phyloP scores from a whole-genome alignment of 2,113 vertebrate genomes.

The Raja brachyura region DNA sequence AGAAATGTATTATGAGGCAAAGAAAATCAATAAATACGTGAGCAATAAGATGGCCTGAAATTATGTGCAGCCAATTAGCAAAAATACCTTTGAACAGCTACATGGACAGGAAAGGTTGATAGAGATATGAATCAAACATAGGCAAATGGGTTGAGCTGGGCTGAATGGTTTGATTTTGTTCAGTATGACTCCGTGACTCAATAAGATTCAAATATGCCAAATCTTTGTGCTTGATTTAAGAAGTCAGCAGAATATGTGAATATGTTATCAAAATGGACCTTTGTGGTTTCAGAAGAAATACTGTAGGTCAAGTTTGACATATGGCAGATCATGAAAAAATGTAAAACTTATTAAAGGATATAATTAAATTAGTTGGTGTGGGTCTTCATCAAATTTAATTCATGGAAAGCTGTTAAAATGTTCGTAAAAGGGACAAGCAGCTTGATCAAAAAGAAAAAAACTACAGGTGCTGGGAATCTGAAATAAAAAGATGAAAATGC shows the following conservation, averaged over 20 bases:
- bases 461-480: too few relatives aligned
- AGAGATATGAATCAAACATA: too few relatives aligned
- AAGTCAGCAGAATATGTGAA: not conserved
- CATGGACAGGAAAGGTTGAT: too few relatives aligned
- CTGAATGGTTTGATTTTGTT: too few relatives aligned
- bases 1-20: not conserved
- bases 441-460: not conserved
- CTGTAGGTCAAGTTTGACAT: not conserved
- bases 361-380: not conserved
- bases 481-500: too few relatives aligned
- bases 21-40: not conserved
- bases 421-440: not conserved
- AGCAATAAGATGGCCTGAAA: not conserved
- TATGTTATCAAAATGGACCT: not conserved
- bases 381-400: not conserved
- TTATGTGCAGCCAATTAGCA: too few relatives aligned
- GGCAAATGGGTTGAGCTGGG: too few relatives aligned
- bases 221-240: not conserved
- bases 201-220: not conserved
- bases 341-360: not conserved
- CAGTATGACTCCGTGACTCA: too few relatives aligned
- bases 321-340: not conserved
- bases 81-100: too few relatives aligned
- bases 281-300: not conserved
- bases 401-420: not conserved